These are phyloP conservation scores for Sebastes aleutianus DNA, from an alignment of 2,797 vertebrate species.

Conservation along the genomic window DNA sequence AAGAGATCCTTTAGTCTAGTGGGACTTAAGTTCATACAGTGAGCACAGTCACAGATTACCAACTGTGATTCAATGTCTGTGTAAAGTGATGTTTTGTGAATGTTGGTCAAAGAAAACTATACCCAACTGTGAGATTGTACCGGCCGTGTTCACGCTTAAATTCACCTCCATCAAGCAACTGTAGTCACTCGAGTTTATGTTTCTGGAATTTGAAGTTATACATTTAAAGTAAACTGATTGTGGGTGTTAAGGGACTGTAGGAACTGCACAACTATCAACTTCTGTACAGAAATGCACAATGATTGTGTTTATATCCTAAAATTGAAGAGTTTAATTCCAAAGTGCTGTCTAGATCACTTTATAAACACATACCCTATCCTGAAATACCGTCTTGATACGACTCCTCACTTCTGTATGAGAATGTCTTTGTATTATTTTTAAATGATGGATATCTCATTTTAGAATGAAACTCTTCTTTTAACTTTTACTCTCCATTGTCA, in stretches of 20 bases:
- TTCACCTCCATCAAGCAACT: background rate
- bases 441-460: constrained; percentile 1
- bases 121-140: constrained; percentile 3
- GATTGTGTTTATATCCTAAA: background rate
- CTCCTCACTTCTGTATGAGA: background rate
- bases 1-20: background rate
- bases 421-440: background rate
- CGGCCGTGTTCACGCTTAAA: background rate
- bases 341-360: background rate
- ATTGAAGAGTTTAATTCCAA: constrained; percentile 3
- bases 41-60: background rate
- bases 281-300: background rate
- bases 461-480: background rate
- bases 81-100: constrained; percentile 10
- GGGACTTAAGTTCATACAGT: background rate
- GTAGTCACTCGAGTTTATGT: background rate
- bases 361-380: background rate
- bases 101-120: background rate
- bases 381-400: background rate
- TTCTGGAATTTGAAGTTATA: background rate
- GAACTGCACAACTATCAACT: background rate
- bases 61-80: constrained; percentile 10
- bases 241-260: constrained; percentile 9
- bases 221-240: background rate
- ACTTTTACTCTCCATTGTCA: background rate